Evolutionary conservation across 1,140 invertebrate species (phyloP).

Genomic region (Ceratina australensis): DNA sequence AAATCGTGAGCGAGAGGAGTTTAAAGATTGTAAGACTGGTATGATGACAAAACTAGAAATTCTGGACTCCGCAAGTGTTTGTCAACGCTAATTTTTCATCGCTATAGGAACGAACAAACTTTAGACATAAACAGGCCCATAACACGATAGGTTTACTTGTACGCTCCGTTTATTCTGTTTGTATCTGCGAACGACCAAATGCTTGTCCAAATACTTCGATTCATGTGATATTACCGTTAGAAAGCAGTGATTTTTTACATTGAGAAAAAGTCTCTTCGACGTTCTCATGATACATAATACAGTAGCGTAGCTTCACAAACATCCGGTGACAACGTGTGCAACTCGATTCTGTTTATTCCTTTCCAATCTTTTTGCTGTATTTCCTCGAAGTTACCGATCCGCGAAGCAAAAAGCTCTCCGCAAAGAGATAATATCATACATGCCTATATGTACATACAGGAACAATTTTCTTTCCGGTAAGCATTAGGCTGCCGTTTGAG

Average conservation of each 20-base stretch:
- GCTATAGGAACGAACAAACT: no score
- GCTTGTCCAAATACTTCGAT: neutral
- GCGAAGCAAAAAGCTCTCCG: neutral
- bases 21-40: neutral
- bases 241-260: neutral
- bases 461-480: constrained; percentile 29
- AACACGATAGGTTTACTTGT: no score
- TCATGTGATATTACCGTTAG: neutral
- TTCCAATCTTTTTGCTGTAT: neutral
- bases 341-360: neutral
- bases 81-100: constrained; percentile 26
- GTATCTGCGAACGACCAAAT: no score
- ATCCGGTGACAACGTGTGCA: neutral
- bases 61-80: constrained; percentile 3
- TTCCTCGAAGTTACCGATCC: constrained; percentile 1
- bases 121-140: no score
- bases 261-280: neutral
- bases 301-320: neutral
- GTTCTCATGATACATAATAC: neutral
- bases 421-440: neutral
- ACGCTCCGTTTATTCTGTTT: no score
- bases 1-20: constrained; percentile 1
- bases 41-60: constrained; percentile 25
- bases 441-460: neutral
- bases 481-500: constrained; percentile 48